Evolutionary conservation across 2,113 vertebrate species (phyloP).

Genomic region (Thermophis baileyi): DNA sequence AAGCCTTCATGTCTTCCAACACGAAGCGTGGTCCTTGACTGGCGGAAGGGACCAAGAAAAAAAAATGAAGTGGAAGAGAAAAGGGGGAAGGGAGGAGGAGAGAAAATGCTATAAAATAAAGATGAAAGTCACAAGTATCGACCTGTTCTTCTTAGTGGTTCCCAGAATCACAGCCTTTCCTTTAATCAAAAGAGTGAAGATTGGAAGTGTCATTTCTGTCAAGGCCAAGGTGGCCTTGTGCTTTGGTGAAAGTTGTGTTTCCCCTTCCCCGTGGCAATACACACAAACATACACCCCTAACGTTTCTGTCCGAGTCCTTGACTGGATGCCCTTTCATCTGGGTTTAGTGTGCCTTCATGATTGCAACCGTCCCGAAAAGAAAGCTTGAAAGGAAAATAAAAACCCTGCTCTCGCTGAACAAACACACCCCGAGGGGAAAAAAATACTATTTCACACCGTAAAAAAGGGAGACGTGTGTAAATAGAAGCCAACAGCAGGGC

Average conservation of each 20-base stretch:
- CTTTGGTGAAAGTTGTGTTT: not conserved
- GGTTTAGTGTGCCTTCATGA: fast-evolving
- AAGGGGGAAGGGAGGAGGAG: not conserved
- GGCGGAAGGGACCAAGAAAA: not conserved
- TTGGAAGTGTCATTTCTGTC: not conserved
- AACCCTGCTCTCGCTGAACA: not conserved
- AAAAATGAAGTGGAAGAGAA: not conserved
- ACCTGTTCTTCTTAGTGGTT: not conserved
- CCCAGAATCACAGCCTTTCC: fast-evolving
- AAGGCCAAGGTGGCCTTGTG: not conserved
- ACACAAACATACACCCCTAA: fast-evolving
- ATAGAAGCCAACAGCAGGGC: not conserved
- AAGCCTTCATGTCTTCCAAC: not conserved
- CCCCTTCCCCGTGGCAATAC: not conserved
- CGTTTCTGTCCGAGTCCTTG: not conserved
- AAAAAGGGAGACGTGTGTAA: not conserved
- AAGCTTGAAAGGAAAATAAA: not conserved
- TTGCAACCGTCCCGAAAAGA: not conserved
- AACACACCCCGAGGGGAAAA: not conserved
- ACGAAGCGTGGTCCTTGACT: not conserved
- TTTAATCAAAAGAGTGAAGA: not conserved
- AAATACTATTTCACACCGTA: not conserved
- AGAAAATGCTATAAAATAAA: not conserved
- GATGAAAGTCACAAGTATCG: not conserved
- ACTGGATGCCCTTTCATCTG: not conserved